These are phyloP conservation scores for Rissa tridactyla DNA, from an alignment of 2,113 vertebrate genomes.

Conservation along the genomic window DNA sequence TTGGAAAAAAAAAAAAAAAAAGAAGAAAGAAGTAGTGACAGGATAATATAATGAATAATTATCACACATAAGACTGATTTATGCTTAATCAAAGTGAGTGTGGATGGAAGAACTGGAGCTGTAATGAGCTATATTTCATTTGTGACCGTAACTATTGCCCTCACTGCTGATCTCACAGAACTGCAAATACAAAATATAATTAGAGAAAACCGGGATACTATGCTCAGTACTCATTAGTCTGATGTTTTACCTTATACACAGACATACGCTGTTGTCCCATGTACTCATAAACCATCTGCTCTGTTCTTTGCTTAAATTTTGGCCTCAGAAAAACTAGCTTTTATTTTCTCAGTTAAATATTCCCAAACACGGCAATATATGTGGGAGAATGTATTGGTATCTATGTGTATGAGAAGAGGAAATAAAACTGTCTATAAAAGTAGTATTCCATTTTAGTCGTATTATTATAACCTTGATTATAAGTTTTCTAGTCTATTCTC, in stretches of 20 bases:
- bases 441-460: background rate
- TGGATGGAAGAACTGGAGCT: background rate
- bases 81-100: background rate
- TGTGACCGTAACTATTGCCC: background rate
- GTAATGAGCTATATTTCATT: background rate
- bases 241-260: background rate
- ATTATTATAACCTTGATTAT: background rate
- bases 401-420: background rate
- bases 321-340: background rate
- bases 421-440: background rate
- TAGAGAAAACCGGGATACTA: background rate
- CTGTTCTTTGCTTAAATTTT: background rate
- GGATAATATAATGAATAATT: background rate
- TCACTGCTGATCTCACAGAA: background rate
- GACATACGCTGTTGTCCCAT: background rate
- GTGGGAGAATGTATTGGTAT: background rate
- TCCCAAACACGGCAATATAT: background rate
- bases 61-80: background rate
- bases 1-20: background rate
- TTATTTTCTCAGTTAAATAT: conserved; percentile 1
- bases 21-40: background rate
- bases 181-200: background rate
- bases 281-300: background rate
- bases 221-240: background rate
- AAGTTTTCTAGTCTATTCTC: background rate